Conservation (phyloP, 2,113 vertebrate genomes). For the Rhinopomastus cyanomelas region DNA sequence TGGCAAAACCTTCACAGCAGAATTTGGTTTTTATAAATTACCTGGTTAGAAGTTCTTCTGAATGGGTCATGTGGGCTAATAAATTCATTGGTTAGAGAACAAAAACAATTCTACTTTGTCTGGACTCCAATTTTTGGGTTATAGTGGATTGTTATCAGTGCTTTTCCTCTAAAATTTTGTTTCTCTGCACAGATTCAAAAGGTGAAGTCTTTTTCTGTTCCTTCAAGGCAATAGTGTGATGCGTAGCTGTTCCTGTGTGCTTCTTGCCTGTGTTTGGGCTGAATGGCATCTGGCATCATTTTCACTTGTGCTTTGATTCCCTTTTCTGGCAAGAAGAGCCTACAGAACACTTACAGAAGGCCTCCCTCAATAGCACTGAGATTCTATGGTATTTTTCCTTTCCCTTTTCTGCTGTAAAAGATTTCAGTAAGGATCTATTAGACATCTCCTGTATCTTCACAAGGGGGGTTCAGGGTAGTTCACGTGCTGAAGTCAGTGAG, state of each 20-base stretch:
- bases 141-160: conserved; percentile 5
- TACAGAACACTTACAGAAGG: not conserved
- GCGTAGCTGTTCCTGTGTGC: not conserved
- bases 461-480: not conserved
- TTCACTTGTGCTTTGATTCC: not conserved
- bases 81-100: conserved; percentile 9
- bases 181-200: conserved; percentile 24
- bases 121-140: conserved; percentile 36
- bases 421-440: not conserved
- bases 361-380: not conserved
- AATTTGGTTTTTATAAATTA: conserved; percentile 38
- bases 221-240: not conserved
- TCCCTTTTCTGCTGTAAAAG: not conserved
- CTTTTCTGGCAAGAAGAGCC: not conserved
- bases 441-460: not conserved
- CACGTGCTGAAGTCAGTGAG: not conserved
- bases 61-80: not conserved
- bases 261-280: conserved; percentile 31
- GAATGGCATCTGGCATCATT: not conserved
- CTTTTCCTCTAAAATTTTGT: not conserved
- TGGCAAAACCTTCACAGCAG: conserved; percentile 52
- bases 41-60: conserved; percentile 31
- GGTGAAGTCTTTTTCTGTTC: conserved; percentile 10
- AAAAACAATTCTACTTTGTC: conserved; percentile 12
- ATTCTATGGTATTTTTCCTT: not conserved